These are phyloP conservation scores for Sylvilagus bachmani DNA, from an alignment of 2,113 vertebrate genomes.

Conservation along the genomic window DNA sequence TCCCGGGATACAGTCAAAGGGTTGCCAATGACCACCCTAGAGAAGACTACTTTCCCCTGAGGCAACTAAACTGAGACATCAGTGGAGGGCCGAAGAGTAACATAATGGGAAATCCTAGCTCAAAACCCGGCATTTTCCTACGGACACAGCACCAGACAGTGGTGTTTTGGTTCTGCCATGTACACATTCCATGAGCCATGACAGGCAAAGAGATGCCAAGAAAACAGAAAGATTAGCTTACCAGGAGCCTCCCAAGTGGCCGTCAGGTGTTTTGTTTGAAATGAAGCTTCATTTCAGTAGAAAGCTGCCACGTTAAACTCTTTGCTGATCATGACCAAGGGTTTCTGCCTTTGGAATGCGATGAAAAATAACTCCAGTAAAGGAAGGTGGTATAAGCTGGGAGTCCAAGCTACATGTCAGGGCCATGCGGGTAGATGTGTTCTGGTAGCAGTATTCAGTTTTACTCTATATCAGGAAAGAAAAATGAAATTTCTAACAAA, in stretches of 20 bases:
- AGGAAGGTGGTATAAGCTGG: background rate
- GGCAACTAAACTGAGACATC: constrained; percentile 49
- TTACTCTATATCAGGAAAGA: background rate
- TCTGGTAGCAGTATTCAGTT: background rate
- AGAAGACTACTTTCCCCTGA: constrained; percentile 58
- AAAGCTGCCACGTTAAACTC: background rate
- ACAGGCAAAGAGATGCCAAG: background rate
- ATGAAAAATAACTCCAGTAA: background rate
- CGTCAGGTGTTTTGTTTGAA: background rate
- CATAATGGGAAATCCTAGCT: constrained; percentile 16
- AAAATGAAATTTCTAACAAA: background rate
- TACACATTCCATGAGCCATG: background rate
- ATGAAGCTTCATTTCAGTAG: background rate
- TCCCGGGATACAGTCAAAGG: constrained; percentile 9
- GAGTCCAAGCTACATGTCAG: background rate
- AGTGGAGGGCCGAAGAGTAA: background rate
- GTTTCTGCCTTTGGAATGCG: background rate
- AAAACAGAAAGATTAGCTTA: background rate
- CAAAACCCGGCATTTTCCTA: constrained; percentile 45
- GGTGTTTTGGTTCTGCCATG: constrained; percentile 67
- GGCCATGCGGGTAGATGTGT: background rate
- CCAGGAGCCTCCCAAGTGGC: background rate
- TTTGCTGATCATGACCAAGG: background rate
- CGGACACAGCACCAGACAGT: background rate
- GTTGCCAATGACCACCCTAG: constrained; percentile 9